These are phyloP conservation scores for Pyxicephalus adspersus DNA, from an alignment of 2,113 vertebrate species.

Conservation along the genomic window DNA sequence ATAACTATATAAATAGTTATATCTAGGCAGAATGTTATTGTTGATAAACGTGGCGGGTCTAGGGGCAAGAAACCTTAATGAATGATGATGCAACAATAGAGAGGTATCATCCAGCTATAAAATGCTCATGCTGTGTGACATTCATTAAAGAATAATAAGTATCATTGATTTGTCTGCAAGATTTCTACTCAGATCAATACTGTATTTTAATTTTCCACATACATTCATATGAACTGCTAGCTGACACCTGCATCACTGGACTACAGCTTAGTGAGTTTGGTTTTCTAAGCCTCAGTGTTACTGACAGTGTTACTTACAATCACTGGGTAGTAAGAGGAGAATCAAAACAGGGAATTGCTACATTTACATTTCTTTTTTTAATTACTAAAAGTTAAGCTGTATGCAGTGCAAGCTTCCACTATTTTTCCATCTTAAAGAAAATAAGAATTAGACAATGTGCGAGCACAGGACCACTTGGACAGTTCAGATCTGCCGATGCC, in stretches of 20 bases:
- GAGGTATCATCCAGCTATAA: conserved; percentile 42
- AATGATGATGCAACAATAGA: conserved; percentile 19
- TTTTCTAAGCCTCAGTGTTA: background rate
- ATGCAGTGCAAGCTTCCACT: background rate
- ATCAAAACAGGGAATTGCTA: conserved; percentile 4
- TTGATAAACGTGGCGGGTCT: conserved; percentile 27
- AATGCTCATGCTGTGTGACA: conserved; percentile 51
- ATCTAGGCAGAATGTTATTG: conserved; percentile 10
- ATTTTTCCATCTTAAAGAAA: too few species aligned
- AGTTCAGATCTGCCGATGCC: too few species aligned
- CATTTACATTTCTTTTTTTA: too few species aligned
- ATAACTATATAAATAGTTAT: too few species aligned
- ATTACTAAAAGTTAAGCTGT: too few species aligned
- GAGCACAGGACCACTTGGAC: too few species aligned
- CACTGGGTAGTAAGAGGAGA: background rate
- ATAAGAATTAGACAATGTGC: too few species aligned
- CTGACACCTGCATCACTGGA: conserved; percentile 6
- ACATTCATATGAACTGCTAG: conserved; percentile 1
- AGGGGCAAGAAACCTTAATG: conserved; percentile 31
- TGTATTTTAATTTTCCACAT: conserved; percentile 49
- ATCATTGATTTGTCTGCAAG: conserved; percentile 48
- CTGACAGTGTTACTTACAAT: background rate
- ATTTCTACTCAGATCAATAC: conserved; percentile 29
- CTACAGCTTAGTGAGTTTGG: background rate
- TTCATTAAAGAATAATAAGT: conserved; percentile 54